Evolutionary conservation across 2,113 vertebrate species (phyloP).

Genomic region (Zosterops borbonicus): DNA sequence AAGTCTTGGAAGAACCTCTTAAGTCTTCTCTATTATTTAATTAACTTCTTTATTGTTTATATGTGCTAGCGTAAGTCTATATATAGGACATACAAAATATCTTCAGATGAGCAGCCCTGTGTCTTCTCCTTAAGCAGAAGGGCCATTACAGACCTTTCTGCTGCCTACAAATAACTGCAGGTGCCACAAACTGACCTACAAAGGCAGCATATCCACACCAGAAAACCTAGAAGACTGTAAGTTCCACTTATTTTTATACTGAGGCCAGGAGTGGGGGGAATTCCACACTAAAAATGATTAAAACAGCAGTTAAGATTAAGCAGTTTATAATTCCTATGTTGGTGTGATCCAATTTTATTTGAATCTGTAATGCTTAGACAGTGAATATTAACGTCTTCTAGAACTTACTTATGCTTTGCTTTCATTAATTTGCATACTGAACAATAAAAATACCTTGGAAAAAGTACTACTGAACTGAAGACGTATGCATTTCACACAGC

Average conservation of each 20-base stretch:
- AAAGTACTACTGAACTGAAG: slow-evolving; percentile 81
- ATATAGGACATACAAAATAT: neutral
- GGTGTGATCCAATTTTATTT: neutral
- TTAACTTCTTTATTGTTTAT: neutral
- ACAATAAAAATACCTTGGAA: slow-evolving; percentile 78
- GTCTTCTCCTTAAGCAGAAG: neutral
- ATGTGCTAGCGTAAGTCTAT: neutral
- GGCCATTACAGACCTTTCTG: neutral
- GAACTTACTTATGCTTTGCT: neutral
- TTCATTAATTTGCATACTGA: neutral
- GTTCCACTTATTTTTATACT: neutral
- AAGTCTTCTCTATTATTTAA: neutral
- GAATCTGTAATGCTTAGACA: neutral
- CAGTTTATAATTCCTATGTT: neutral
- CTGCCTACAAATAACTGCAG: neutral
- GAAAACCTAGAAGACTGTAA: neutral
- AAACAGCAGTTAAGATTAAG: neutral
- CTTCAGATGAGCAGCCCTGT: neutral
- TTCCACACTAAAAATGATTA: neutral
- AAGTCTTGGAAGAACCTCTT: neutral
- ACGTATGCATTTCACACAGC: slow-evolving; percentile 90
- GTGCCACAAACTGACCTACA: neutral
- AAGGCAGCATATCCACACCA: neutral
- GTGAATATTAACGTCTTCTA: neutral
- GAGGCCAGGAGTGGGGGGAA: neutral